These are phyloP conservation scores for Apodemus sylvaticus DNA, from an alignment of 2,113 vertebrate genomes.

Conservation along the genomic window DNA sequence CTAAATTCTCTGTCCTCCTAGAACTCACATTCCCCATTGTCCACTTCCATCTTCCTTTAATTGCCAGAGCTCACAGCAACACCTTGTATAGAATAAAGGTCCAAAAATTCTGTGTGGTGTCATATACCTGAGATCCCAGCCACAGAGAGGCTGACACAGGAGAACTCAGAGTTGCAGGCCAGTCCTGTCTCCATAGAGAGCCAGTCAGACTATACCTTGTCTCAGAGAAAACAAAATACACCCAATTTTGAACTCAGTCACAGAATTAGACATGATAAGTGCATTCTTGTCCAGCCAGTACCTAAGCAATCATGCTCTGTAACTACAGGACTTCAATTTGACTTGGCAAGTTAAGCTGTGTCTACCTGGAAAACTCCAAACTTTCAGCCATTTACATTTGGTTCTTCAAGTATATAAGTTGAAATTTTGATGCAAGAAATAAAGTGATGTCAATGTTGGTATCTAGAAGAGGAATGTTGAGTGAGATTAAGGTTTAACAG, in stretches of 20 bases:
- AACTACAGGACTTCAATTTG: not conserved
- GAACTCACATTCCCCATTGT: not conserved
- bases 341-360: not conserved
- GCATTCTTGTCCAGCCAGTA: not conserved
- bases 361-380: not conserved
- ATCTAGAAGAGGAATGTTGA: not conserved
- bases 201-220: not conserved
- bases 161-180: not conserved
- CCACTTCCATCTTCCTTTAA: not conserved
- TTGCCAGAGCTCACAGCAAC: not conserved
- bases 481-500: conserved; percentile 24
- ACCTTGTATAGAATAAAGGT: not conserved
- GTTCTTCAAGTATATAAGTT: not conserved
- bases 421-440: not conserved
- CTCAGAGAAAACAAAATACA: not conserved
- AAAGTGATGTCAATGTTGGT: not conserved
- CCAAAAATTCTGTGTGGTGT: not conserved
- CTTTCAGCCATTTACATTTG: not conserved
- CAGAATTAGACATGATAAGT: not conserved
- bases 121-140: not conserved
- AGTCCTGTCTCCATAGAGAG: not conserved
- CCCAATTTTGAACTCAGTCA: not conserved
- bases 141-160: not conserved
- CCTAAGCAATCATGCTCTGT: not conserved
- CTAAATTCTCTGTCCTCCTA: not conserved